Conservation (phyloP, 2,113 vertebrate genomes). For the Scatophagus argus region DNA sequence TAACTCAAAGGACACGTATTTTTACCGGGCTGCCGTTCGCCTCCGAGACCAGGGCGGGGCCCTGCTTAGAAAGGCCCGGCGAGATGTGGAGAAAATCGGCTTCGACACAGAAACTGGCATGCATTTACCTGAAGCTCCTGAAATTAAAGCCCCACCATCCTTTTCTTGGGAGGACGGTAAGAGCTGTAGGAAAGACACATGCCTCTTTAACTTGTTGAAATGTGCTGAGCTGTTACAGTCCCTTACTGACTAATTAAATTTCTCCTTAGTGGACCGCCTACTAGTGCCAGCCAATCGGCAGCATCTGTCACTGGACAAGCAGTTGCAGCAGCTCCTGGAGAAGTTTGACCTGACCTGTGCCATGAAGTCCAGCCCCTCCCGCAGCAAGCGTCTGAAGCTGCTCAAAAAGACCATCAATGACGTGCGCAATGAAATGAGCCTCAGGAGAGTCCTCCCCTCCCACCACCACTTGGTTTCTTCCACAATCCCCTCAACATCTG, state of each 20-base stretch:
- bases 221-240: background rate
- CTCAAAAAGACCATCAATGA: constrained; percentile 93
- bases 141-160: constrained; percentile 82
- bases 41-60: constrained; percentile 95
- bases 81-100: constrained; percentile 90
- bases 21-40: constrained; percentile 92
- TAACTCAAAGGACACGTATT: constrained; percentile 97
- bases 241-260: background rate
- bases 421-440: constrained; percentile 90
- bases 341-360: constrained; percentile 93
- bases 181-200: constrained; percentile 2
- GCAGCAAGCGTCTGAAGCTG: constrained; percentile 94
- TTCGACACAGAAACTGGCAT: constrained; percentile 92
- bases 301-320: constrained; percentile 90
- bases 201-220: background rate
- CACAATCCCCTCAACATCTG: constrained; percentile 23
- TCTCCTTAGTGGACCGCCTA: constrained; percentile 90
- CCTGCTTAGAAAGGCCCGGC: constrained; percentile 91
- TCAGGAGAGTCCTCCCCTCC: constrained; percentile 84
- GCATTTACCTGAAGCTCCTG: constrained; percentile 91
- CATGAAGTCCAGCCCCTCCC: constrained; percentile 96
- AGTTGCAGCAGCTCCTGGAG: constrained; percentile 93
- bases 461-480: constrained; percentile 55
- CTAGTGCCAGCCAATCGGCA: constrained; percentile 89
- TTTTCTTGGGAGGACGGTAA: constrained; percentile 99